Evolutionary conservation across 2,888 invertebrate genomes (phyloP), one percentile per base, ranked within the genome.

Genomic region (Eristalis tenax): DNA sequence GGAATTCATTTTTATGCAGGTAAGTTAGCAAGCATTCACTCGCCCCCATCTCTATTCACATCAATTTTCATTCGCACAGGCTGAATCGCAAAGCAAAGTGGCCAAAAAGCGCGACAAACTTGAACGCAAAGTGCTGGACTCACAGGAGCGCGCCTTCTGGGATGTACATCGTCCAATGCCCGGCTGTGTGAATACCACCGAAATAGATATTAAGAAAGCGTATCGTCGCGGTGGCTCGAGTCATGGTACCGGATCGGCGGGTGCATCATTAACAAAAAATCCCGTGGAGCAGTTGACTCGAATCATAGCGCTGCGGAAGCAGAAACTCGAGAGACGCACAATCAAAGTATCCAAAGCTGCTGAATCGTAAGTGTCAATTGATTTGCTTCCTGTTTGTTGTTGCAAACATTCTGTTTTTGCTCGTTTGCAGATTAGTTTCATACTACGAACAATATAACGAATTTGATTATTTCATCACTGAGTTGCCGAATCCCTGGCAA

Each of bases 1-100:
- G 99, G 99, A 99, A 94, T 99, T 99, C 92, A 99, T 99, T 91
- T 99, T 99, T 93, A 99, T 99, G 99, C 99, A 99, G 94, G 99
- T 92, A 61, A 78, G 76, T 78, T 40, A 5, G 18, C 23, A 13
- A 1, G 50, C 8, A n/a, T n/a, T 65, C 0, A 40, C 18, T 8
- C 3, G n/a, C n/a, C 2, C 6, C 50, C 1, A 18, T 18, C n/a
- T 2, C 8, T 4, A 18, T 4, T 50, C 6, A 18, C 18, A n/a
- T 18, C 6, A 2, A 43, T 43, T n/a, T 2, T 0, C 38, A 38
- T 35, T 75, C 35, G 2, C 32, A 3, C 63, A 93, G 92, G 93
- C 95, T 0, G 95, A 95, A 90, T 95, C 97, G 0, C 95, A 95
- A 92, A 95, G 95, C 91, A 95, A 95, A 93, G 99, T 99, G 66